These are phyloP conservation scores for Chloromyia formosa DNA, from an alignment of 2,888 invertebrate genomes.

Conservation along the genomic window DNA sequence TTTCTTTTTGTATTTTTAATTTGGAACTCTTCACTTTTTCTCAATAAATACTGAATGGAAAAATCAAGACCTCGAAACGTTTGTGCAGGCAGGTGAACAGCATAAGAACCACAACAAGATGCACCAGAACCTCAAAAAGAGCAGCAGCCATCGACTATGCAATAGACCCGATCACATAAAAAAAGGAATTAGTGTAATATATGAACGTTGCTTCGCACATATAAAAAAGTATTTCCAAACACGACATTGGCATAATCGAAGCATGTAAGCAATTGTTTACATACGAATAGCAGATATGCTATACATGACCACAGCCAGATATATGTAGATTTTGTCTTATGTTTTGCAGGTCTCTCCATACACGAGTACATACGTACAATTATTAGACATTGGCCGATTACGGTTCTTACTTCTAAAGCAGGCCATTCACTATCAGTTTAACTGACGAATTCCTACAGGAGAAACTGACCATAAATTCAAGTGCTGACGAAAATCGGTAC, in stretches of 20 bases:
- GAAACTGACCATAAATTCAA: too few relatives aligned
- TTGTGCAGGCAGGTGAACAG: background rate
- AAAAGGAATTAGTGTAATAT: background rate
- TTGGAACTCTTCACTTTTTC: too few relatives aligned
- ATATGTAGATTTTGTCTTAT: too few relatives aligned
- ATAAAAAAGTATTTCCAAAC: slow-evolving; percentile 1
- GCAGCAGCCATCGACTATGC: background rate
- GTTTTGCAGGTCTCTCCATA: background rate
- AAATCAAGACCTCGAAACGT: background rate
- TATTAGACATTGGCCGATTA: too few relatives aligned
- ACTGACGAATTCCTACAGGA: too few relatives aligned
- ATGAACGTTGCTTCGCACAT: background rate
- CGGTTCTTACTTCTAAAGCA: too few relatives aligned
- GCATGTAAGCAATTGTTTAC: slow-evolving; percentile 10
- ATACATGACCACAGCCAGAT: background rate
- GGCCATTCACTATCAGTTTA: too few relatives aligned
- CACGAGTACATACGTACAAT: too few relatives aligned
- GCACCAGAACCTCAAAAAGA: background rate
- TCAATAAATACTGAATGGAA: background rate
- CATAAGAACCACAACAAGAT: background rate
- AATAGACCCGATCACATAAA: background rate
- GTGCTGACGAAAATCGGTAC: too few relatives aligned
- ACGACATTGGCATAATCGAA: slow-evolving; percentile 10
- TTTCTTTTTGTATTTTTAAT: too few relatives aligned
- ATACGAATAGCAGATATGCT: background rate